Conservation (phyloP, 2,797 vertebrate genomes). For the Chlorospingus flavigularis region DNA sequence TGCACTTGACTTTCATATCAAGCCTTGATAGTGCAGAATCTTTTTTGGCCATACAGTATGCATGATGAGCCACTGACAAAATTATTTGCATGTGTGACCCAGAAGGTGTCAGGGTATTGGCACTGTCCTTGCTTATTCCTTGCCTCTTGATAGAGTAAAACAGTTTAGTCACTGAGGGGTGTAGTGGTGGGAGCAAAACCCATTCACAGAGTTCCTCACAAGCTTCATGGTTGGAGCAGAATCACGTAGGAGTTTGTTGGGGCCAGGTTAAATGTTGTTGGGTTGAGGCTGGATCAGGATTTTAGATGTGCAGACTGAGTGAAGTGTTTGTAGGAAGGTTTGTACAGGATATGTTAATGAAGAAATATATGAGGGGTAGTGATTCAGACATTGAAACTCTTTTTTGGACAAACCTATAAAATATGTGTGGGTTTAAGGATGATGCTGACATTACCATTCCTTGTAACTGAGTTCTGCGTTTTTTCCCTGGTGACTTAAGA, state of each 20-base stretch:
- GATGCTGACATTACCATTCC: background rate
- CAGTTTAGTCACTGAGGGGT: background rate
- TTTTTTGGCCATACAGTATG: background rate
- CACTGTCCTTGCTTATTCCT: background rate
- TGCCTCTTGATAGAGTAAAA: background rate
- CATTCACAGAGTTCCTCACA: background rate
- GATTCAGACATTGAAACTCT: background rate
- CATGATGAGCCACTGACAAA: background rate
- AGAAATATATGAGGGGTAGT: background rate
- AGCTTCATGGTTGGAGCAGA: background rate
- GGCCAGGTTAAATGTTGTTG: background rate
- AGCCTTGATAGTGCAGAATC: background rate
- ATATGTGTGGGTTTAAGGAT: background rate
- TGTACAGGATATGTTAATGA: background rate
- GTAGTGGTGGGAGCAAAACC: background rate
- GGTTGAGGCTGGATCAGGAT: background rate
- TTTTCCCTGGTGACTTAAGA: background rate
- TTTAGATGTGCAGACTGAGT: background rate
- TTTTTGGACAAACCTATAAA: background rate
- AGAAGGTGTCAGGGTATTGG: background rate
- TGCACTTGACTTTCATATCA: background rate
- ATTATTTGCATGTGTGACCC: background rate
- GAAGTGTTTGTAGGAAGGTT: background rate
- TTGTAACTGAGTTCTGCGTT: background rate
- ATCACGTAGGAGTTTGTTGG: background rate